These are phyloP conservation scores for Callospermophilus lateralis DNA, from an alignment of 2,113 vertebrate genomes.

Conservation along the genomic window DNA sequence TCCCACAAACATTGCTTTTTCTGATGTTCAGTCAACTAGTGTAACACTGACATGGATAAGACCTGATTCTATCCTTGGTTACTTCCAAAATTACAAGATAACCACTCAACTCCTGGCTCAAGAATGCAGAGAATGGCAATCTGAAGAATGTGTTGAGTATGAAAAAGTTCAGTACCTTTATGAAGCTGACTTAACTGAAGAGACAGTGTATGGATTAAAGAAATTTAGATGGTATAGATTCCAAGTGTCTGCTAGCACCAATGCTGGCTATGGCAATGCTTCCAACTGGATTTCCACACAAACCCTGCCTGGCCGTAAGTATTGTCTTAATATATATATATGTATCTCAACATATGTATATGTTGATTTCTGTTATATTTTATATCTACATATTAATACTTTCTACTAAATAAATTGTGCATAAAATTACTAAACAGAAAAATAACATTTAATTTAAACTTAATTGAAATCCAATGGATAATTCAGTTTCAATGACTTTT, in stretches of 20 bases:
- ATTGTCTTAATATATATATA: neutral
- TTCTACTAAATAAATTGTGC: neutral
- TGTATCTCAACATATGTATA: too few species aligned
- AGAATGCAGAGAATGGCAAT: conserved; percentile 89
- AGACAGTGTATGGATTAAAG: conserved; percentile 90
- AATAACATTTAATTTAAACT: conserved; percentile 1
- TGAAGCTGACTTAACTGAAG: conserved; percentile 80
- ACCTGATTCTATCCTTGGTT: conserved; percentile 91
- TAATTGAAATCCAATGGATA: neutral
- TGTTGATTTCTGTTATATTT: neutral
- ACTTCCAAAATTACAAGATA: conserved; percentile 94
- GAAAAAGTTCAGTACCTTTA: conserved; percentile 88
- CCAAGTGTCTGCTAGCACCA: conserved; percentile 94
- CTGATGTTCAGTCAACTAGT: conserved; percentile 90
- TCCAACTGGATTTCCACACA: conserved; percentile 92
- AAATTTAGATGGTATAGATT: conserved; percentile 96
- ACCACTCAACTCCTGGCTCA: conserved; percentile 89
- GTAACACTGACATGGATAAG: conserved; percentile 93
- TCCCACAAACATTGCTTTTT: conserved; percentile 90
- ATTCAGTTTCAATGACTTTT: neutral
- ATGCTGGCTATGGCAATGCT: conserved; percentile 92
- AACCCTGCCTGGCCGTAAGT: conserved; percentile 95
- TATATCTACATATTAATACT: neutral
- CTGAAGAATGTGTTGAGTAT: conserved; percentile 90
- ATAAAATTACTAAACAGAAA: neutral